Base-by-base conservation (phyloP, 2,888 invertebrate genomes). In the Leptogaster cylindrica region DNA sequence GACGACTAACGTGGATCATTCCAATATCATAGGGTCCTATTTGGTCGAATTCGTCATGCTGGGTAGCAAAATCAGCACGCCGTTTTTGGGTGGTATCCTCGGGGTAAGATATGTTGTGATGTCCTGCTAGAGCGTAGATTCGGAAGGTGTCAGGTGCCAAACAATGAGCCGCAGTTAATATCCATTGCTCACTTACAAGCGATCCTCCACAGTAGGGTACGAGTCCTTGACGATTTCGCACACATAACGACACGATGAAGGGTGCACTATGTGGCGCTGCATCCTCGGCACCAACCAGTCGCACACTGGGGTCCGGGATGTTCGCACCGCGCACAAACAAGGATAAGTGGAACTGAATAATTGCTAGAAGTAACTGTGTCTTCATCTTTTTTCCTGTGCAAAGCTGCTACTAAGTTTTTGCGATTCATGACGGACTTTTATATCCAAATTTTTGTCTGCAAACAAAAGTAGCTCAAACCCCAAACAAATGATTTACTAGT, bases 151-250 rank as follows among this genome's bases (percentile, higher is more conserved):
- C 52, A 4, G 67, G 31, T 28, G 44, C 27, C 7, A 71, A 36
- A 52, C 72, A 72, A 52, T 72, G 72, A 8, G 70, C 72, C 3
- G 71, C 72, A 7, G 70, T 71, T 18, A 72, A 16, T n/a, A 71
- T 55, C 70, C 71, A 71, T 14, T 52, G 50, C 20, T 48, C 31
- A 16, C 23, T 51, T 14, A 72, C 18, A 25, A 72, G 36, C n/a
- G 72, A 58, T 5, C 71, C 71, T 18, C 65, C 71, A 52, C 72
- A 72, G 48, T 64, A 67, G 14, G 46, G 68, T 20, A 41, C 20
- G 14, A 36, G 39, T 10, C 41, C 50, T 20, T 27, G 27, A 7
- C 61, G 46, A 31, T 61, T 65, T 10, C 44, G 28, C 1, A 64
- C 16, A 8, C 67, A 28, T 10, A 70, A 18, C 3, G 69, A 58